Base-by-base conservation (phyloP, 2,888 invertebrate genomes). In the Tanytarsus gracilentus region DNA sequence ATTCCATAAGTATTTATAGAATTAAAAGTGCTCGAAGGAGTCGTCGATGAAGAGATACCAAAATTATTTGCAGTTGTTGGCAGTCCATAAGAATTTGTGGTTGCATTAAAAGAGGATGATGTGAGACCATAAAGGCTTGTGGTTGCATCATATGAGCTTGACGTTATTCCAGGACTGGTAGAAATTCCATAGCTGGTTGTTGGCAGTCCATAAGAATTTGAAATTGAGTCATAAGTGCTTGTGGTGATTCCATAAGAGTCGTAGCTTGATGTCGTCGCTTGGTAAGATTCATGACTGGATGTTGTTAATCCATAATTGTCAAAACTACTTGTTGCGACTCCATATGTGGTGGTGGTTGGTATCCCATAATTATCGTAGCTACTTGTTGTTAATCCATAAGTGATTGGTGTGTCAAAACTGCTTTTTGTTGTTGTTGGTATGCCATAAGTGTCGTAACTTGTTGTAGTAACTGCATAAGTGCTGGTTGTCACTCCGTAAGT, bases 61-160 rank as follows among this genome's bases (percentile, higher is more conserved):
- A 63, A 55, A 39, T 63, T 62, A 51, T 61, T 63, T 61, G 61
- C 62, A n/a, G n/a, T n/a, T n/a, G n/a, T n/a, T n/a, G n/a, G n/a
- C n/a, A n/a, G n/a, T n/a, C n/a, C n/a, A n/a, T 36, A 36, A 14
- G n/a, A 16, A 14, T 16, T 16, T 36, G n/a, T n/a, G n/a, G n/a
- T n/a, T n/a, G n/a, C n/a, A n/a, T n/a, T n/a, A n/a, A n/a, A n/a
- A n/a, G n/a, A n/a, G n/a, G n/a, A n/a, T n/a, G 1, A 8, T 36
- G 36, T 36, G 2, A 16, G n/a, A 16, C 16, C 36, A 36, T 36
- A 36, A 6, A 36, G 4, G 7, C 14, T 36, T 14, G n/a, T 36
- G n/a, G 14, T 14, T 1, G 36, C 36, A n/a, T 36, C 36, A 36
- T 36, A 36, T 36, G 36, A 9, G 7, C 36, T 36, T 14, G 36